Conservation (phyloP, 1,140 invertebrate species). For the Mylabris phalerata region DNA sequence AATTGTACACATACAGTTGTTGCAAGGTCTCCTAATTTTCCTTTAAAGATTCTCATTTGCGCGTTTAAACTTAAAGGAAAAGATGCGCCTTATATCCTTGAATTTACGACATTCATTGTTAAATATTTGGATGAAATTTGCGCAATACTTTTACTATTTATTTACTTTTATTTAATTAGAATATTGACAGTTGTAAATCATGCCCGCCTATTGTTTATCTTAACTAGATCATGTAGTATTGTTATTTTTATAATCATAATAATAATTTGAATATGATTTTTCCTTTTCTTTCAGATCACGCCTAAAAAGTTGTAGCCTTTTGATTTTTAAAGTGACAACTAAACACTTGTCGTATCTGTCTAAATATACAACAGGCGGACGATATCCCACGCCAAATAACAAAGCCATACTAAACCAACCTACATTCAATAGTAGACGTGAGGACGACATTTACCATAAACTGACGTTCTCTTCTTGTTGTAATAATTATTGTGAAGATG, state of each 20-base stretch:
- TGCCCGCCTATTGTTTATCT: constrained; percentile 1
- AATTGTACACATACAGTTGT: too few species aligned
- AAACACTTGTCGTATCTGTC: constrained; percentile 10
- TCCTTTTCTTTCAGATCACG: constrained; percentile 1
- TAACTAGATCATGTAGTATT: constrained; percentile 7
- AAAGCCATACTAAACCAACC: background rate
- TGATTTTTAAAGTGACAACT: constrained; percentile 9
- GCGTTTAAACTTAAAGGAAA: too few species aligned
- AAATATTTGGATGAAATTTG: too few species aligned
- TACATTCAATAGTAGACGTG: constrained; percentile 15
- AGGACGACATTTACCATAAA: constrained; percentile 17
- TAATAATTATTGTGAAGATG: constrained; percentile 13
- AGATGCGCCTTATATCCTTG: too few species aligned
- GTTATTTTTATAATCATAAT: background rate
- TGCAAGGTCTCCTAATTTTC: too few species aligned
- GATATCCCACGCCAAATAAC: constrained; percentile 11
- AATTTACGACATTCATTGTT: too few species aligned
- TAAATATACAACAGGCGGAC: background rate
- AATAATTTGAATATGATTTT: background rate
- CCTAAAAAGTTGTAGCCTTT: constrained; percentile 9
- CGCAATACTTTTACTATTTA: too few species aligned
- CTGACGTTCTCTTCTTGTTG: constrained; percentile 6
- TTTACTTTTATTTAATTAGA: too few species aligned
- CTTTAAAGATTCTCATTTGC: too few species aligned
- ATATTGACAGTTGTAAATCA: constrained; percentile 9